phyloP scores from a whole-genome alignment of 2,888 invertebrate species.

The Formica aserva region DNA sequence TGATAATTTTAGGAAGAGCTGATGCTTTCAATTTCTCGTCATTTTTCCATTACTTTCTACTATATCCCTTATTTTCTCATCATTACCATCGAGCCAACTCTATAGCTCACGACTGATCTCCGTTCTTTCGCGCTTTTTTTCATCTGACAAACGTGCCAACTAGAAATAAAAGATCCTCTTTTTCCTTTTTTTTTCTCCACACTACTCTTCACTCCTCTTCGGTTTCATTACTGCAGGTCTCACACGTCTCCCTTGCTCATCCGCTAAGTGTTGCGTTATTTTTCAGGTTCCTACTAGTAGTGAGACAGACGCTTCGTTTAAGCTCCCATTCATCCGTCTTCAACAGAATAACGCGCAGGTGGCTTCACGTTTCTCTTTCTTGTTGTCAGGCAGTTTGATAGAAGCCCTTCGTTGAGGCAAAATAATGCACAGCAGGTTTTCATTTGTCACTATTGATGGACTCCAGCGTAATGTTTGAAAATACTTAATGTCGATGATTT shows the following conservation, averaged over 20 bases:
- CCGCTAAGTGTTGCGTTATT: constrained; percentile 40
- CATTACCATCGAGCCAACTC: background rate
- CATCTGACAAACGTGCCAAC: constrained; percentile 2
- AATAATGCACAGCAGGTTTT: constrained; percentile 2
- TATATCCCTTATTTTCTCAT: constrained; percentile 1
- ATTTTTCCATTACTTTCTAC: background rate
- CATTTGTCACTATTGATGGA: background rate
- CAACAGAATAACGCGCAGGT: constrained; percentile 16
- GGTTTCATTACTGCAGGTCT: constrained; percentile 17
- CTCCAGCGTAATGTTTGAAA: background rate
- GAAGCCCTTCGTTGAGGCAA: background rate
- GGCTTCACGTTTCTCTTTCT: background rate
- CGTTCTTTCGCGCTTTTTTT: background rate
- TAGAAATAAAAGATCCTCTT: constrained; percentile 13
- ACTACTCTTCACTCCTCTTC: constrained; percentile 1
- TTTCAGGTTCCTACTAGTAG: constrained; percentile 24
- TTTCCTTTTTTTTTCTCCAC: background rate
- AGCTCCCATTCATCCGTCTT: constrained; percentile 32
- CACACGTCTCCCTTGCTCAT: constrained; percentile 14
- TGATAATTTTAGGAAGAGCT: background rate
- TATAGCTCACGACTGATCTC: constrained; percentile 12
- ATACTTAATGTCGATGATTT: background rate
- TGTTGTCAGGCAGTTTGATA: constrained; percentile 20
- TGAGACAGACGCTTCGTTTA: constrained; percentile 22
- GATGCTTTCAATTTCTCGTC: background rate